Conservation (phyloP, 1,140 invertebrate species). For the Nomia melanderi region DNA sequence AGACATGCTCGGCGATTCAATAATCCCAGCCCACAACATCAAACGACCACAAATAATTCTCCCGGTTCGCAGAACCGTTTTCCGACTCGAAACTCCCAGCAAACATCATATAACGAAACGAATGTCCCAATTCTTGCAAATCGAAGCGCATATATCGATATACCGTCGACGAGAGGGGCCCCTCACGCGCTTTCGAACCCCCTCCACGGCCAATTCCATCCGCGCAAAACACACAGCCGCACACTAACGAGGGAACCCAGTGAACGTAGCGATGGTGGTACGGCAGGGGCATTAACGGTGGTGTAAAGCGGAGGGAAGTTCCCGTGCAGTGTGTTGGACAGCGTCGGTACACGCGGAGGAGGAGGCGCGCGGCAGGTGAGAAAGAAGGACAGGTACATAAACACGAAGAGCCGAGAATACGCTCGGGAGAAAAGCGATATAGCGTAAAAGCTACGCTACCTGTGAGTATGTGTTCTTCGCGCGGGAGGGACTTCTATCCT, state of each 20-base stretch:
- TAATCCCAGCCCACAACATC: too few species aligned
- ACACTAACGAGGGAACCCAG: neutral
- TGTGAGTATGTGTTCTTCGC: constrained; percentile 26
- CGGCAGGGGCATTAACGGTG: neutral
- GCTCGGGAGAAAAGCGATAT: constrained; percentile 13
- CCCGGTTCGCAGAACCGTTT: too few species aligned
- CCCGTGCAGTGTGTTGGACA: neutral
- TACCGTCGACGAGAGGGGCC: too few species aligned
- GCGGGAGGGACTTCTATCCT: constrained; percentile 16
- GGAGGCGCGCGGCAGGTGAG: constrained; percentile 16
- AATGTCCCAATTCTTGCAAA: too few species aligned
- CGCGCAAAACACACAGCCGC: neutral
- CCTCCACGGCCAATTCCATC: neutral
- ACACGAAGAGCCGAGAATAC: constrained; percentile 41
- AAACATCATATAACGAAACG: too few species aligned
- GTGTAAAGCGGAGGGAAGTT: neutral
- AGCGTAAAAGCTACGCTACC: constrained; percentile 15
- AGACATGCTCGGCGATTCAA: too few species aligned
- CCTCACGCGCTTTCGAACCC: neutral
- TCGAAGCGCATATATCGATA: too few species aligned
- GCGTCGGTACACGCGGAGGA: neutral
- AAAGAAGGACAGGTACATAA: constrained; percentile 32
- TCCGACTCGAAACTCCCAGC: too few species aligned
- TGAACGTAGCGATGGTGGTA: neutral
- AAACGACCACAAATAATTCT: too few species aligned